These are phyloP conservation scores for Stenopsyche tienmushanensis DNA, from an alignment of 1,140 invertebrate genomes.

Conservation along the genomic window DNA sequence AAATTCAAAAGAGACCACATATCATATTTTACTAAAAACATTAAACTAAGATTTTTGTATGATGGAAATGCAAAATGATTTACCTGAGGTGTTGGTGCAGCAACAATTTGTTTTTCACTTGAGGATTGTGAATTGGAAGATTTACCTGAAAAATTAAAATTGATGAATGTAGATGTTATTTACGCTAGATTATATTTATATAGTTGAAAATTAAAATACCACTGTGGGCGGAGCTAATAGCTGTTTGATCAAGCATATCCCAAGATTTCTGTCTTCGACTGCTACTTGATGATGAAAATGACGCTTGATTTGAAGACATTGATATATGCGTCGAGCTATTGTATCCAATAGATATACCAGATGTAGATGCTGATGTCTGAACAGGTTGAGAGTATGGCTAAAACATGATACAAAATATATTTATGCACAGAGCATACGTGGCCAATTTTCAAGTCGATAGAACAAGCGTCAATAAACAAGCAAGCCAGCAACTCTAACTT, in stretches of 20 bases:
- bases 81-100: not conserved
- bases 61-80: not conserved
- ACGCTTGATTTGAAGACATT: conserved; percentile 31
- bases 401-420: not conserved
- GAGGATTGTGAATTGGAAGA: conserved; percentile 5
- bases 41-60: too few relatives aligned
- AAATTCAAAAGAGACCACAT: too few relatives aligned
- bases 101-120: conserved; percentile 40
- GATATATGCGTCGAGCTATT: conserved; percentile 17
- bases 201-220: conserved; percentile 40
- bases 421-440: not conserved
- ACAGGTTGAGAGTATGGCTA: conserved; percentile 35
- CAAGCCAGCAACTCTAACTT: too few relatives aligned
- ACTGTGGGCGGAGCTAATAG: conserved; percentile 65
- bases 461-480: too few relatives aligned
- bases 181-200: too few relatives aligned
- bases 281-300: conserved; percentile 40
- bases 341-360: conserved; percentile 32
- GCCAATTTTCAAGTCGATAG: too few relatives aligned
- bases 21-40: too few relatives aligned
- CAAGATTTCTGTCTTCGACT: conserved; percentile 89
- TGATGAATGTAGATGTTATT: too few relatives aligned
- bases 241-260: conserved; percentile 84
- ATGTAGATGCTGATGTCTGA: conserved; percentile 33
- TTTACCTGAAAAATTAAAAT: conserved; percentile 1